Percentiles rank a stretch among this genome's conserved stretches.
These are phyloP conservation scores for Elgaria multicarinata DNA, from an alignment of 2,113 vertebrate genomes.

Conservation along the genomic window DNA sequence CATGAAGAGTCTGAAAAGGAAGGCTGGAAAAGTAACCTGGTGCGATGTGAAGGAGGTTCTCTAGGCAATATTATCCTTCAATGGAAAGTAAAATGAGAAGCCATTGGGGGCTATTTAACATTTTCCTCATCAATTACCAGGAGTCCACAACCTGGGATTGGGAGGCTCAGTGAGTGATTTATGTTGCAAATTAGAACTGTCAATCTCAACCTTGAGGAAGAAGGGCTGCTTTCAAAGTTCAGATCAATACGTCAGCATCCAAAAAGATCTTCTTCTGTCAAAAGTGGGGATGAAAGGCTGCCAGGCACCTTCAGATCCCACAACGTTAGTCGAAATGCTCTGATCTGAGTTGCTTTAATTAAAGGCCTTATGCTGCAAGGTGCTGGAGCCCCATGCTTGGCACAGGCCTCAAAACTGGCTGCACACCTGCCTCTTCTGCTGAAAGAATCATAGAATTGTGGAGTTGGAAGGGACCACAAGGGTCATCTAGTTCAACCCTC, in stretches of 20 bases:
- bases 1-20: neutral
- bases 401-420: neutral
- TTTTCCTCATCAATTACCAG: conserved; percentile 39
- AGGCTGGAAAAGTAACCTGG: neutral
- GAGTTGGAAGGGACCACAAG: too few species aligned
- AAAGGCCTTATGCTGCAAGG: conserved; percentile 6
- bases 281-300: conserved; percentile 35
- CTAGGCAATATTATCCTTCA: conserved; percentile 5
- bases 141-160: conserved; percentile 2
- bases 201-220: conserved; percentile 24
- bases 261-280: conserved; percentile 29
- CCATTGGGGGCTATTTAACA: conserved; percentile 17
- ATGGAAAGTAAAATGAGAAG: conserved; percentile 4
- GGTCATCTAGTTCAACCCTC: too few species aligned
- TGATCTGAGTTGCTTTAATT: conserved; percentile 11
- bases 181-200: conserved; percentile 40
- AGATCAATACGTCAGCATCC: conserved; percentile 31
- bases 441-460: too few species aligned
- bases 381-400: neutral
- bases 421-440: neutral
- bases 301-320: conserved; percentile 17
- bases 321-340: conserved; percentile 1
- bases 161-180: conserved; percentile 35
- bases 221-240: conserved; percentile 25
- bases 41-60: conserved; percentile 1